Evolutionary conservation across 1,140 invertebrate genomes (phyloP), one percentile per base, ranked within the genome.

Genomic region (Leptopilina clavipes): DNA sequence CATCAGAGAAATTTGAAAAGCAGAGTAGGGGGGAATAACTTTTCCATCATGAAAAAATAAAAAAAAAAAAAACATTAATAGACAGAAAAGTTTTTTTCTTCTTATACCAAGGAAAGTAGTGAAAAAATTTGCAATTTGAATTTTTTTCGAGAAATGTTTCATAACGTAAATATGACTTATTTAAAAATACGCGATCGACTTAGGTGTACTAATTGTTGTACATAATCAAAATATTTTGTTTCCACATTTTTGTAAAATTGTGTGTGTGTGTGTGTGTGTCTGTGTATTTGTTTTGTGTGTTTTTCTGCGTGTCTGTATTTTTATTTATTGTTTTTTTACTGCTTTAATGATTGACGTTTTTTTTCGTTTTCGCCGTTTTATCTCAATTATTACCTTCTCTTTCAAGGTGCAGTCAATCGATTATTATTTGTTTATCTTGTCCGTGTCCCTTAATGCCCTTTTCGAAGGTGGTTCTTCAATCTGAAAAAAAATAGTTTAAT

Each of bases 141-240:
- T n/a, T n/a, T 31, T 12, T 17, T 65, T 31, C 59, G 25, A 22
- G 82, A 81, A 81, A 76, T 83, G 76, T 83, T 71, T 79, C 81
- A 82, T 82, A 82, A 83, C 83, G 79, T 86, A 83, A 86, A 86
- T 1, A n/a, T 81, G 83, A 74, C 85, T 81, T 56, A 56, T 83
- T 85, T 89, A 89, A 80, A 86, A 85, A 87, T 88, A 87, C 84
- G 86, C 82, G 84, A 89, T 86, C 85, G 86, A 88, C 83, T 87
- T 86, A 87, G 77, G 82, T 89, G 83, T 88, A 88, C 86, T 84
- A 87, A 87, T 86, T 86, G 85, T 89, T 89, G 85, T 89, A 86
- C 81, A 89, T 88, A 89, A 88, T 75, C 86, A 89, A 89, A 89
- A 89, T 89, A 89, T 88, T 89, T 86, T 88, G 87, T 89, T 86